Base-by-base conservation (phyloP, 1,140 invertebrate species). In the Pollicipes pollicipes region DNA sequence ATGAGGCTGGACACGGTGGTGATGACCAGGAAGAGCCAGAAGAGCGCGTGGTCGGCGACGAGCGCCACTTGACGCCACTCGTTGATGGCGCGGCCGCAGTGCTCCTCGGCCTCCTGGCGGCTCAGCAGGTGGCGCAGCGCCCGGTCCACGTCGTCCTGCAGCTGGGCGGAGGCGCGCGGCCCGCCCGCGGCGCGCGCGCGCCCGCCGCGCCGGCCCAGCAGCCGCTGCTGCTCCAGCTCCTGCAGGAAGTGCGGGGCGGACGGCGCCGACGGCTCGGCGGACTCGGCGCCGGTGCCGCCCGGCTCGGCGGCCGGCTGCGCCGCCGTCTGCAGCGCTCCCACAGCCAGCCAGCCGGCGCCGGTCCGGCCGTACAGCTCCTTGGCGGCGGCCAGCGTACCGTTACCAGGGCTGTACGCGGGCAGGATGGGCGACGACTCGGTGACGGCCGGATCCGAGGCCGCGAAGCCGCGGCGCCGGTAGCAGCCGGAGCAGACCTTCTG, bases 1-100 rank as follows among this genome's bases (percentile, higher is more conserved):
- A 82, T 75, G 58, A 83, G 75, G 0, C 82, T 82, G 13, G 83
- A 84, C 30, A 81, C 74, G 24, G 81, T 72, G 1, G 84, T 84
- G 28, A 81, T 78, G 27, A 82, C 72, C 27, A 84, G 78, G 76
- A 86, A 85, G 29, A 86, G 78, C 80, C 83, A 85, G 76, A 86
- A 86, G 27, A 86, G 79, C 45, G 85, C 79, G 58, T 83, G 76
- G 75, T 86, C 85, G 13, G 86, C 79, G 69, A 80, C 79, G 73
- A 82, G 78, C 21, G 85, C 85, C 29, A 85, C 72, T 68, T 73
- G 72, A 3, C 75, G 72, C 73, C 75, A 74, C 70, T 75, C 74
- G 69, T 76, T 73, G 72, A 77, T 73, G 13, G 77, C 68, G 68
- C 45, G 45, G 45, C 17, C 17, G 45, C 45, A 6, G 45, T 58